Evolutionary conservation across 2,797 vertebrate species (phyloP), one percentile per base, ranked within the genome.

Genomic region (Steatocranus sp.): DNA sequence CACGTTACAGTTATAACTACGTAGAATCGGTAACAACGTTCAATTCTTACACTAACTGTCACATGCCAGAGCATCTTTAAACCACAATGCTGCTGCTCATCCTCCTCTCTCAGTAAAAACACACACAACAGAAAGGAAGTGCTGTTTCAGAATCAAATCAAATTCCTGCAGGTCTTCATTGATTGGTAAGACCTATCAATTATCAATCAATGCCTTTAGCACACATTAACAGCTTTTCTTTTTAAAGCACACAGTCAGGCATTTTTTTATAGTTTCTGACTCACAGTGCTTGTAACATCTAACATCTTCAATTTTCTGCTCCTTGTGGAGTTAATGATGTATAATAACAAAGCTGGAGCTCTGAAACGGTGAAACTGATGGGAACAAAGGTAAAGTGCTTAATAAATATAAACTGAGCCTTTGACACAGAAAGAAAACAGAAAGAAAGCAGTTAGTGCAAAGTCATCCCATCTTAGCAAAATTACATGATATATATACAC

Each of bases 391-490:
- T 58, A 56, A 85, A 87, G 83, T 84, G 86, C 75, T 87, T 89
- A 82, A 91, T 83, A 75, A 88, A 86, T 68, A 77, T 49, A 18
- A 78, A 48, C 84, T 76, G 17, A 36, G 41, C 78, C 79, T 89
- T 78, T 61, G 87, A 80, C 23, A 43, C 73, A 53, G 36, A 79
- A 25, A 68, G 2, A 56, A 56, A 56, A 51, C 74, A 49, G 63
- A 80, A 27, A 74, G 80, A 76, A 91, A 90, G 81, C 75, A 81
- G 79, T 38, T 86, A 49, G 30, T 80, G 76, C 61, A 78, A 87
- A 86, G 61, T 66, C 54, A 73, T 50, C 15, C 11, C 63, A 25
- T 7, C 41, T 10, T 43, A 51, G 3, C 58, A 1, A 38, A 76
- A 51, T 11, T 1, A 32, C 18, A 54, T 41, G 11, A 38, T 18